phyloP scores from a whole-genome alignment of 2,113 vertebrate genomes.

The Chroicocephalus ridibundus region DNA sequence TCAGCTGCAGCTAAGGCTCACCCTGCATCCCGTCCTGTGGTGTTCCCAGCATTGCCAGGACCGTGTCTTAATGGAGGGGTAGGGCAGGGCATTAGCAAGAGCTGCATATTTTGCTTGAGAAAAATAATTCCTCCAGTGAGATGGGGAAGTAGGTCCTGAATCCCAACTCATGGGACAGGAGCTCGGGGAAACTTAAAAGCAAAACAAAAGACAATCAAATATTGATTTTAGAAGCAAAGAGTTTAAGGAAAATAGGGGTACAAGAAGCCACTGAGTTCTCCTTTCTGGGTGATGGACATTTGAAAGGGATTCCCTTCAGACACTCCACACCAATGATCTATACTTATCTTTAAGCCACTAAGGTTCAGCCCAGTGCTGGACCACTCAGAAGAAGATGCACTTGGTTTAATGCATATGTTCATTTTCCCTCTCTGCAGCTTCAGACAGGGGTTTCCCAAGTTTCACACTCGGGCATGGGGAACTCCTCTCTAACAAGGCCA shows the following conservation, averaged over 20 bases:
- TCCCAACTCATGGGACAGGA: rapidly evolving
- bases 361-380: background rate
- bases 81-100: background rate
- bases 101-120: background rate
- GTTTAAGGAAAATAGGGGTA: background rate
- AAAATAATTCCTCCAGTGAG: background rate
- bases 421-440: background rate
- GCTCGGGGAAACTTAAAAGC: background rate
- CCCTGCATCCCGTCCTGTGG: background rate
- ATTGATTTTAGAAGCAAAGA: background rate
- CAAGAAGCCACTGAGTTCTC: background rate
- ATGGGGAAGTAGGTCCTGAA: background rate
- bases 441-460: background rate
- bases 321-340: background rate
- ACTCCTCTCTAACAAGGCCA: background rate
- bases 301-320: background rate
- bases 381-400: background rate
- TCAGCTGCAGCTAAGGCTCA: background rate
- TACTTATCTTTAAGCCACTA: background rate
- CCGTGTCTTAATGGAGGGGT: rapidly evolving
- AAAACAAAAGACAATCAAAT: background rate
- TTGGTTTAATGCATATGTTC: background rate
- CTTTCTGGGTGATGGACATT: background rate
- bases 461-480: background rate
- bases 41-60: background rate